Evolutionary conservation across 1,140 invertebrate species (phyloP).

Genomic region (Aphidius gifuensis): DNA sequence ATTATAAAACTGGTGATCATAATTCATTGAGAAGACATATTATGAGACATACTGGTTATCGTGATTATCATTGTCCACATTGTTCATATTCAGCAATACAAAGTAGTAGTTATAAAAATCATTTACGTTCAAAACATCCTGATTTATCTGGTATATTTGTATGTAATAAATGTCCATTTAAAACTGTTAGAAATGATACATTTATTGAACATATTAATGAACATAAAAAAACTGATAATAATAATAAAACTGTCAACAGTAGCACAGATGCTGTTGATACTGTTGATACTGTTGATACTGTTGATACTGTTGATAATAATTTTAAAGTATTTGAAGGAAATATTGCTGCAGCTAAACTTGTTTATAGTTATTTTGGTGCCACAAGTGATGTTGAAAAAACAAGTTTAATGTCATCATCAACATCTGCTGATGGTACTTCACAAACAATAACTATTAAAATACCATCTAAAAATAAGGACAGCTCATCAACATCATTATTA

Average conservation of each 20-base stretch:
- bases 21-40: conserved; percentile 71
- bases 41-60: conserved; percentile 67
- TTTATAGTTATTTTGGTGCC: conserved; percentile 57
- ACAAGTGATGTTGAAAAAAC: conserved; percentile 48
- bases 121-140: conserved; percentile 65
- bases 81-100: conserved; percentile 70
- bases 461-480: conserved; percentile 47
- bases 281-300: conserved; percentile 28
- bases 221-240: conserved; percentile 51
- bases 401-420: conserved; percentile 52
- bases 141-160: conserved; percentile 56
- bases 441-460: conserved; percentile 56
- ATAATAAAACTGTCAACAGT: conserved; percentile 32
- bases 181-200: conserved; percentile 60
- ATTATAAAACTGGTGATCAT: conserved; percentile 69
- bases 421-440: conserved; percentile 50
- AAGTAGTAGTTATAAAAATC: conserved; percentile 65
- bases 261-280: neutral
- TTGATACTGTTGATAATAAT: conserved; percentile 35
- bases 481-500: conserved; percentile 36
- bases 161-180: conserved; percentile 60
- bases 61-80: conserved; percentile 67
- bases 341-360: conserved; percentile 56
- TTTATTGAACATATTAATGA: conserved; percentile 58
- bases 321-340: conserved; percentile 54